Base-by-base conservation (phyloP, 2,888 invertebrate genomes). In the Cataglyphis cursor region DNA sequence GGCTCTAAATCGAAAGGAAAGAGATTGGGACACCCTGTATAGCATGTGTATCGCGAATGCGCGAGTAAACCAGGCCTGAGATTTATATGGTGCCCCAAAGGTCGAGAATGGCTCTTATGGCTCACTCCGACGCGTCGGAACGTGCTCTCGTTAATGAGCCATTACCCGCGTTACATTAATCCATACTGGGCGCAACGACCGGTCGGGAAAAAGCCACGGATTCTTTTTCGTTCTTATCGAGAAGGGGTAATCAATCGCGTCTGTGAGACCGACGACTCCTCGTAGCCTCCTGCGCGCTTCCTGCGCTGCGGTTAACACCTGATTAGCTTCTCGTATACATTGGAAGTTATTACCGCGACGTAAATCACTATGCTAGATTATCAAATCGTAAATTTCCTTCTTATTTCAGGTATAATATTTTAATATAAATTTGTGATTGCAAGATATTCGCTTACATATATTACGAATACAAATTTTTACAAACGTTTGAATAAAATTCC, bases 71-170 rank as follows among this genome's bases (percentile, higher is more conserved):
- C 78, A 80, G 72, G 28, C 35, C 31, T 21, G 44, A 80, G 78
- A 80, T 80, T 80, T 80, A 80, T 80, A 80, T 72, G 59, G 72
- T 35, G 72, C 59, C 24, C 78, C 78, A 80, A 80, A 80, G 78
- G 78, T 80, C 78, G 78, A 59, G 78, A 59, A 35, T 59, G 31
- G 72, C 78, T 80, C 59, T 80, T 80, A 80, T 44, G 78, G 72
- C 78, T 80, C 44, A 80, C 78, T 80, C 41, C 44, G 44, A 78
- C 44, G 72, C 57, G 72, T 59, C 72, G 78, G 73, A 72, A 80
- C 78, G 78, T 80, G 78, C 78, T 80, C 54, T 76, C 59, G 78
- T 80, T 80, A 80, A 80, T 80, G 78, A 80, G 72, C 78, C 78
- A 80, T 80, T 80, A 80, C 78, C 73, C 21, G 31, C 59, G 78